These are phyloP conservation scores for Cottus gobio DNA, from an alignment of 2,113 vertebrate species.

Conservation along the genomic window DNA sequence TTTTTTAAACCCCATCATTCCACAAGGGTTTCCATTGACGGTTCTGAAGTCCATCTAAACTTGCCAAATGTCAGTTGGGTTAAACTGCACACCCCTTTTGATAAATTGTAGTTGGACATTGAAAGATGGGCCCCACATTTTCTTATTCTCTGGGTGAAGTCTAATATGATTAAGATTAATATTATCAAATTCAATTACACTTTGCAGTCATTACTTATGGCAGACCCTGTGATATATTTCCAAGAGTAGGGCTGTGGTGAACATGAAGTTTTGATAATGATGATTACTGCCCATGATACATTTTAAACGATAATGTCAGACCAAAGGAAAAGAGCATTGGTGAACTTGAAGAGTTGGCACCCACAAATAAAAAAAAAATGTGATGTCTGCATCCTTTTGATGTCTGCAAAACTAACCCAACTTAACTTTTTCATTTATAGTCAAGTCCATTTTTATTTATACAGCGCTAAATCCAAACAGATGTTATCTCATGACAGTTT, in stretches of 20 bases:
- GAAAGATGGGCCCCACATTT: conserved; percentile 42
- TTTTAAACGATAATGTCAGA: conserved; percentile 56
- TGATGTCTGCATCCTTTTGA: conserved; percentile 58
- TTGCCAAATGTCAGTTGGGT: conserved; percentile 13
- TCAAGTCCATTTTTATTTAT: neutral
- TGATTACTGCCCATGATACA: conserved; percentile 37
- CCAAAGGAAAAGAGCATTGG: conserved; percentile 49
- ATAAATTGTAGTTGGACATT: conserved; percentile 23
- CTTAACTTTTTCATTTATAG: conserved; percentile 2
- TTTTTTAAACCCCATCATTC: conserved; percentile 5
- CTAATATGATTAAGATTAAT: conserved; percentile 61
- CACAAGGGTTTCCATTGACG: neutral
- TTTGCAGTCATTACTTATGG: conserved; percentile 34
- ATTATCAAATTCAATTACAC: conserved; percentile 58
- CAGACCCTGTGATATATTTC: conserved; percentile 34
- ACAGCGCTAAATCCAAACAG: neutral
- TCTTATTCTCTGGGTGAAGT: conserved; percentile 19
- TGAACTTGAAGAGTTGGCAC: conserved; percentile 41
- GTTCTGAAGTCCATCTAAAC: neutral
- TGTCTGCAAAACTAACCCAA: conserved; percentile 26
- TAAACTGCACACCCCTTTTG: conserved; percentile 2
- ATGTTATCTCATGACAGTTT: neutral
- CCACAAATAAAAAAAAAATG: conserved; percentile 30
- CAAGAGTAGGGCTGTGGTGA: conserved; percentile 19
- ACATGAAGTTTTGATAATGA: conserved; percentile 50